A percentile compares a stretch with the other conserved stretches of the same genome.
phyloP scores from a whole-genome alignment of 2,113 vertebrate species.

The Pelusios castaneus region DNA sequence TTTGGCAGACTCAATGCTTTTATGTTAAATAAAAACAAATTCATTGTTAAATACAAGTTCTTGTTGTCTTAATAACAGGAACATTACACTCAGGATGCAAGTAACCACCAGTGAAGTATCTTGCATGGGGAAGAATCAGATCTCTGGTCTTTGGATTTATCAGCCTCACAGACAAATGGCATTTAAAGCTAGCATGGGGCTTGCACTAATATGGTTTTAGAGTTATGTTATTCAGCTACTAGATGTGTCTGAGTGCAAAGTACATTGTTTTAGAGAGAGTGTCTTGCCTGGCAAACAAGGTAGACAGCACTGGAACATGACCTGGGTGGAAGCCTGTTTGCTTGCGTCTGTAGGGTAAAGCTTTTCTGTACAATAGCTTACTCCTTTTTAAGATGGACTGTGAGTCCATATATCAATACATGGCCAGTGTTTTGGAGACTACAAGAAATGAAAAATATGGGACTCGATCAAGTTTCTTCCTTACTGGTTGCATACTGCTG shows the following conservation, averaged over 20 bases:
- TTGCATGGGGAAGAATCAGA: neutral
- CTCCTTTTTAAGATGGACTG: neutral
- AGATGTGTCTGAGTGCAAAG: neutral
- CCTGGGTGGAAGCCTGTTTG: neutral
- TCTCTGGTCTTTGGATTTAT: neutral
- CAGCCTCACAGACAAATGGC: no score
- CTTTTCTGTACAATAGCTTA: neutral
- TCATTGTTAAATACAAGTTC: neutral
- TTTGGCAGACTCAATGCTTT: neutral
- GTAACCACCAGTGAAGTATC: neutral
- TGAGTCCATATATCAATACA: fast-evolving
- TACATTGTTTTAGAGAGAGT: neutral
- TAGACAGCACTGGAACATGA: neutral
- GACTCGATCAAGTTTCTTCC: neutral
- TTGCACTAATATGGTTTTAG: neutral
- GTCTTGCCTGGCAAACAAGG: neutral
- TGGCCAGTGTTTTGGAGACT: neutral
- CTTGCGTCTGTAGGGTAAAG: neutral
- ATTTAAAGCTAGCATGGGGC: neutral
- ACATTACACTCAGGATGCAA: neutral
- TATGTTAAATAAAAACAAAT: neutral
- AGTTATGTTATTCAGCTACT: neutral
- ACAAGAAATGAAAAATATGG: neutral
- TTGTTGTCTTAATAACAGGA: neutral
- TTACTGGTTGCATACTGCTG: neutral